Evolutionary conservation across 1,140 invertebrate species (phyloP).

Genomic region (Leptopilina boulardi): DNA sequence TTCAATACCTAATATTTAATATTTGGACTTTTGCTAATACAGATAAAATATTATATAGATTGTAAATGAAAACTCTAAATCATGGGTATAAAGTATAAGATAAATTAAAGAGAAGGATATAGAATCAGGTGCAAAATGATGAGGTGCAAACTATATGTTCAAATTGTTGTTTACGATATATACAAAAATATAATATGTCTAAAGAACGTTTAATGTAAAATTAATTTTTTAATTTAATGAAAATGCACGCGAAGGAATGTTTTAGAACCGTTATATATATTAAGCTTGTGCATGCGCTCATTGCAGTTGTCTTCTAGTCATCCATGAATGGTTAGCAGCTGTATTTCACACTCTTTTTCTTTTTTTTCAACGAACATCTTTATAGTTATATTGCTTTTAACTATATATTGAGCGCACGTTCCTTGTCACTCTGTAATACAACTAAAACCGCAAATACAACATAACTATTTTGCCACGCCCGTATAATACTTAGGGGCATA

Average conservation of each 20-base stretch:
- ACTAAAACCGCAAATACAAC: slow-evolving; percentile 25
- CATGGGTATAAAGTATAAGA: too few relatives aligned
- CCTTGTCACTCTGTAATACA: background rate
- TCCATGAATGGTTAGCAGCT: slow-evolving; percentile 31
- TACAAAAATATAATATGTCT: background rate
- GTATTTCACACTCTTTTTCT: slow-evolving; percentile 31
- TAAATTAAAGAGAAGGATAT: too few relatives aligned
- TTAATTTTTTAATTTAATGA: background rate
- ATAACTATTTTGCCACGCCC: slow-evolving; percentile 24
- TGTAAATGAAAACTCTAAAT: too few relatives aligned
- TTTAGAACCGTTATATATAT: slow-evolving; percentile 7
- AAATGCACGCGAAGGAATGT: slow-evolving; percentile 2
- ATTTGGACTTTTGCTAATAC: too few relatives aligned
- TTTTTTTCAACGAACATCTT: background rate
- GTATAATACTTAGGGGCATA: background rate
- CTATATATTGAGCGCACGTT: background rate
- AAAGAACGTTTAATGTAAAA: background rate
- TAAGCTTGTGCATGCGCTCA: background rate
- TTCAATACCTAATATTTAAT: too few relatives aligned
- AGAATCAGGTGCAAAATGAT: too few relatives aligned
- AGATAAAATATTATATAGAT: too few relatives aligned
- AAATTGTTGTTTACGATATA: too few relatives aligned
- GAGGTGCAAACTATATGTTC: too few relatives aligned
- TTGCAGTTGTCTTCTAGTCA: slow-evolving; percentile 20
- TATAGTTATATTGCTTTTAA: background rate